Conservation (phyloP, 2,113 vertebrate genomes). For the Mesoclemmys tuberculata region DNA sequence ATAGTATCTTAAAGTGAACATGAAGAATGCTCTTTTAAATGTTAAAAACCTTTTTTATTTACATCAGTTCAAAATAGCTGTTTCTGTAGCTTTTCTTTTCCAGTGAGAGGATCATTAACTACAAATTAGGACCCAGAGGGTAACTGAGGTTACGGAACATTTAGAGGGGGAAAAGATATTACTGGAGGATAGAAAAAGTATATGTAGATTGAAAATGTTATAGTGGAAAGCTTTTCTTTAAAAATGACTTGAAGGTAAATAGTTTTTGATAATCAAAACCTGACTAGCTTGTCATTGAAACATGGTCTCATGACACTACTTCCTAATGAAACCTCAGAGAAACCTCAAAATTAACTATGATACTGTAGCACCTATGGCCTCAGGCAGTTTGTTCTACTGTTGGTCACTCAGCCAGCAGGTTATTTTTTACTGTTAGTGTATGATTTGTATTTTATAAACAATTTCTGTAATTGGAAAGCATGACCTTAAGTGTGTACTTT, state of each 20-base stretch:
- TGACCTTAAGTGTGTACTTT: neutral
- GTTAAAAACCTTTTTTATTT: neutral
- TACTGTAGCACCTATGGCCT: too few species aligned
- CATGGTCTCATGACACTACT: too few species aligned
- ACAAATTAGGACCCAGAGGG: neutral
- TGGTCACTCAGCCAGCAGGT: too few species aligned
- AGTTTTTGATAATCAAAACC: too few species aligned
- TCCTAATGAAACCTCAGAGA: too few species aligned
- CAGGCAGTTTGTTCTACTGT: too few species aligned
- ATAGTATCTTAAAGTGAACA: neutral
- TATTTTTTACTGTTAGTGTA: too few species aligned
- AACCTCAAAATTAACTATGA: too few species aligned
- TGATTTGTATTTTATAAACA: neutral
- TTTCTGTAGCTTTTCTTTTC: neutral
- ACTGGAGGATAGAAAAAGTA: neutral
- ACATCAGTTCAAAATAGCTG: neutral
- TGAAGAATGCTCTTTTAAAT: neutral
- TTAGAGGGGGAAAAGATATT: too few species aligned
- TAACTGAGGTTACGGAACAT: neutral
- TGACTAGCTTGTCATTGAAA: too few species aligned
- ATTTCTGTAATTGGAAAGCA: neutral
- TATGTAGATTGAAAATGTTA: neutral
- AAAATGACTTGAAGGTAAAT: too few species aligned
- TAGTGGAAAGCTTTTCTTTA: neutral
- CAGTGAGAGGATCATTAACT: neutral